Evolutionary conservation across 2,113 vertebrate genomes (phyloP).

Genomic region (Orycteropus afer): DNA sequence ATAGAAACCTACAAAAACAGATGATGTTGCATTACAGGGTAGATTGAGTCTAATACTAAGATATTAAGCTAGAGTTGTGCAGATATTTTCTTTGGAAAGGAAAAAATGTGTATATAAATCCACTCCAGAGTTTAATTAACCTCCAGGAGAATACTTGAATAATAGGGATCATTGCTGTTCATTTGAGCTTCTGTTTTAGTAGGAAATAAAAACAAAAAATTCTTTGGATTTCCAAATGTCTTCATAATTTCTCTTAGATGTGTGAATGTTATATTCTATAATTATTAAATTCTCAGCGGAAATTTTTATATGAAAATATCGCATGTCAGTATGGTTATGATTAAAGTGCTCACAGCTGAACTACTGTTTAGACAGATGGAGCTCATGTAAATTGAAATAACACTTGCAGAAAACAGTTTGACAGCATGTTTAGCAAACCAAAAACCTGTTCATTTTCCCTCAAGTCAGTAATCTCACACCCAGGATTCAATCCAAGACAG

Average conservation of each 20-base stretch:
- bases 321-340: background rate
- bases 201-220: background rate
- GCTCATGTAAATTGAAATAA: background rate
- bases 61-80: background rate
- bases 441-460: background rate
- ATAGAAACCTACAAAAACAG: background rate
- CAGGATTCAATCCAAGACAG: background rate
- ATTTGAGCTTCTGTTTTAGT: background rate
- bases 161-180: background rate
- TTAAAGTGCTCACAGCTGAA: background rate
- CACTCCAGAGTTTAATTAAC: background rate
- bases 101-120: background rate
- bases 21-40: accelerated
- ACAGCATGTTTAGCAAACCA: background rate
- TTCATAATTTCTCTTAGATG: background rate
- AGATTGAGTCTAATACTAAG: background rate
- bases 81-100: background rate
- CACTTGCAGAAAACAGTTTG: background rate
- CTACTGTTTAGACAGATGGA: slow-evolving; percentile 2
- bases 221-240: background rate
- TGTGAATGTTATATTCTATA: background rate
- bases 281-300: background rate
- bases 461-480: background rate
- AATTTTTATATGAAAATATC: background rate
- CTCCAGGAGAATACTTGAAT: background rate